Evolutionary conservation across 2,888 invertebrate species (phyloP).

Genomic region (Apeira syringaria): DNA sequence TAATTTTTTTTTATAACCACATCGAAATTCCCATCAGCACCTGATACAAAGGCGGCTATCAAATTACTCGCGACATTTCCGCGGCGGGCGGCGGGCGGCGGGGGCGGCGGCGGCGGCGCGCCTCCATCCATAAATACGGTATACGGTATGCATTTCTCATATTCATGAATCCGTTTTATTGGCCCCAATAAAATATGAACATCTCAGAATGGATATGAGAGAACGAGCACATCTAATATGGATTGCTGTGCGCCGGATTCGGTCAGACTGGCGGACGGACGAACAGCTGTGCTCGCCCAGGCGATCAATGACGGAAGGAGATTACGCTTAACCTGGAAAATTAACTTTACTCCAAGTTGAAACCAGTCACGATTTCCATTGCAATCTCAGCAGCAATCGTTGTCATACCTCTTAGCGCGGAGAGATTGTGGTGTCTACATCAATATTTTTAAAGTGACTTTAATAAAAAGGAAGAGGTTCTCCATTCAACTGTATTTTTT

Average conservation of each 20-base stretch:
- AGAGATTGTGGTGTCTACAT: neutral
- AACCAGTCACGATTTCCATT: neutral
- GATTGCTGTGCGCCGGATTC: conserved; percentile 80
- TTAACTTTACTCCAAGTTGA: conserved; percentile 14
- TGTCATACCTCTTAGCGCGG: neutral
- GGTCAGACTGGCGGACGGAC: conserved; percentile 58
- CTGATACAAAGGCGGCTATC: conserved; percentile 82
- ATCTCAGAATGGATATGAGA: conserved; percentile 84
- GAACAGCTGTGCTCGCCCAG: conserved; percentile 43
- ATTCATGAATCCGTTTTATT: conserved; percentile 85
- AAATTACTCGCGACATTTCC: conserved; percentile 81
- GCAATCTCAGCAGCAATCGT: neutral
- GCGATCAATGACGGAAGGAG: conserved; percentile 9
- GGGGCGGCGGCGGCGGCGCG: conserved; percentile 52
- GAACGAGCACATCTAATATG: conserved; percentile 83
- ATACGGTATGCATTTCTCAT: conserved; percentile 84
- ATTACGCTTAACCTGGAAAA: conserved; percentile 28
- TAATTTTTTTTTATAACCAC: conserved; percentile 70
- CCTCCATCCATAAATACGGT: conserved; percentile 81
- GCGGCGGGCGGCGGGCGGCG: conserved; percentile 58
- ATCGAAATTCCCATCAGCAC: conserved; percentile 80
- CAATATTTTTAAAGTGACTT: too few species aligned
- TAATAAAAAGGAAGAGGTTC: too few species aligned
- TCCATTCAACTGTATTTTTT: too few species aligned
- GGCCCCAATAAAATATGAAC: conserved; percentile 85